Evolutionary conservation across 1,140 invertebrate species (phyloP), one percentile per base, ranked within the genome.

Genomic region (Zaprionus ghesquierei): DNA sequence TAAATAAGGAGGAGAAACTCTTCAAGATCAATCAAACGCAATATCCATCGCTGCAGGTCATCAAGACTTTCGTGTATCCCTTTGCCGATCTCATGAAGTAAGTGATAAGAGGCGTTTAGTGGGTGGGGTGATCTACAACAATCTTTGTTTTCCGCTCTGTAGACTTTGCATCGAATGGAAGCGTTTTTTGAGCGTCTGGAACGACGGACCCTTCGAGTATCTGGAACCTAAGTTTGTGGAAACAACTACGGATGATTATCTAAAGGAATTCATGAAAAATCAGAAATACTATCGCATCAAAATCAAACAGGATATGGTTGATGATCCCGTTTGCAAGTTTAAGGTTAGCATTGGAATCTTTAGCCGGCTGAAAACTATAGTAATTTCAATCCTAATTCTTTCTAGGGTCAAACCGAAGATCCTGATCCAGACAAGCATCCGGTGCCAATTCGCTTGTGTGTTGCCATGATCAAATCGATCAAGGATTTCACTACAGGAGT

Each of bases 131-230:
- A 38, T 25, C 10, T 23, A 4, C 18, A 33, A 10, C 2, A 15
- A n/a, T 35, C 2, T 3, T 15, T n/a, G 56, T 90, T 2, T 38
- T n/a, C n/a, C n/a, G 6, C 35, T 15, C n/a, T 41, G 6, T 8
- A 87, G 94, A 71, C 87, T 92, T 18, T 94, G 95, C 18, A 92
- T 95, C 72, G 95, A 95, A 82, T 98, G 97, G 96, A 94, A 95
- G 91, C 94, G 95, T 63, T 95, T 95, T 70, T 95, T 96, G 84
- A 96, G 95, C 81, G 95, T 96, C 50, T 98, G 97, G 96, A 95
- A 98, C 94, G 96, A 98, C 92, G 97, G 97, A n/a, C 94, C 95
- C 3, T 98, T 98, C 92, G 94, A 97, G 89, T 96, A 96, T 81
- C 92, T 98, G 46, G 94, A 97, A 87, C 94, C 95, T 8, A 92